These are phyloP conservation scores for Leptobrachium leishanense DNA, from an alignment of 2,113 vertebrate genomes.

Conservation along the genomic window DNA sequence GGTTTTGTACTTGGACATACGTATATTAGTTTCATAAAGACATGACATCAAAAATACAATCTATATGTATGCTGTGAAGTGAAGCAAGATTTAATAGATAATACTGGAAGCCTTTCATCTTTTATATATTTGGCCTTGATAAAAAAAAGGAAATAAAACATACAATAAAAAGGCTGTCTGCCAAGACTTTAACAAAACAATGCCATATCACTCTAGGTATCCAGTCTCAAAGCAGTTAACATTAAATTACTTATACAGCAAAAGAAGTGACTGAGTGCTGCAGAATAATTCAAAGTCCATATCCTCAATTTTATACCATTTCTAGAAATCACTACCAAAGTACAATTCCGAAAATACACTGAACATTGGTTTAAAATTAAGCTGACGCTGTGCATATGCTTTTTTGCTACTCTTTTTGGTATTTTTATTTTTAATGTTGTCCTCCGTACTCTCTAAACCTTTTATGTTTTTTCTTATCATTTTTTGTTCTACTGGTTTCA, in stretches of 20 bases:
- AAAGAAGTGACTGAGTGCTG: neutral
- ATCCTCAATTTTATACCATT: slow-evolving; percentile 24
- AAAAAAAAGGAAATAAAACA: neutral
- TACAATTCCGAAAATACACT: slow-evolving; percentile 7
- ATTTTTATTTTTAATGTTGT: too few species aligned
- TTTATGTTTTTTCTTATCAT: too few species aligned
- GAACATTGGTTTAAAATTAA: slow-evolving; percentile 23
- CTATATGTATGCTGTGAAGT: neutral
- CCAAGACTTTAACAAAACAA: neutral
- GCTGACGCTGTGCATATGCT: neutral
- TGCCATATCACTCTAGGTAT: neutral
- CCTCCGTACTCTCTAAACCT: too few species aligned
- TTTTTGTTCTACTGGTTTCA: too few species aligned
- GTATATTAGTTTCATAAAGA: neutral
- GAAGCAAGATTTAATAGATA: slow-evolving; percentile 8
- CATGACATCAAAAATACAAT: neutral
- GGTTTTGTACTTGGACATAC: neutral
- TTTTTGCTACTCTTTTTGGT: neutral
- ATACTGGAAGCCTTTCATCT: slow-evolving; percentile 6
- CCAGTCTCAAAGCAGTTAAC: slow-evolving; percentile 9
- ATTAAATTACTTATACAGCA: slow-evolving; percentile 28
- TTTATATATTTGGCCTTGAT: slow-evolving; percentile 1
- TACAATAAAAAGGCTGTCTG: neutral
- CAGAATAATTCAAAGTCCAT: slow-evolving; percentile 25
- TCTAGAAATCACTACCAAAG: slow-evolving; percentile 26